phyloP scores from a whole-genome alignment of 2,888 invertebrate genomes.

The Folsomia manolachei region DNA sequence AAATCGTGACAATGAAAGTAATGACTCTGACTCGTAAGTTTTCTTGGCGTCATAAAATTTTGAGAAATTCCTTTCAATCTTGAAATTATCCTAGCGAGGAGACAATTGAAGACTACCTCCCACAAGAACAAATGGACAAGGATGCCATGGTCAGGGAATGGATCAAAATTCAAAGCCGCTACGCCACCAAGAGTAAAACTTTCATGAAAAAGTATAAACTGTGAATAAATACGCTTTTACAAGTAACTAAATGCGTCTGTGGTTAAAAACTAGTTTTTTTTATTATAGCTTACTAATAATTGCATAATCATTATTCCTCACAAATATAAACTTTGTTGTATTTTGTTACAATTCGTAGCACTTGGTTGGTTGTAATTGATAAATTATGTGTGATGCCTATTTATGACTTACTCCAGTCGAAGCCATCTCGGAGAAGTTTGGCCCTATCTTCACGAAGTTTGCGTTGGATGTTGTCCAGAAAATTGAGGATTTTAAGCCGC shows the following conservation, averaged over 20 bases:
- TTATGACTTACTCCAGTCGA: background rate
- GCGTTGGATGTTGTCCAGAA: background rate
- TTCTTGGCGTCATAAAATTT: background rate
- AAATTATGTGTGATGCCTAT: background rate
- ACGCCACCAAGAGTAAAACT: background rate
- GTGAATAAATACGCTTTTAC: background rate
- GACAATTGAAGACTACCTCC: background rate
- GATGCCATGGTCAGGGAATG: slow-evolving; percentile 6
- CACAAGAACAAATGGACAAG: slow-evolving; percentile 9
- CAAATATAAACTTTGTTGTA: background rate
- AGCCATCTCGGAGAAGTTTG: background rate
- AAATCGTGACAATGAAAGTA: background rate
- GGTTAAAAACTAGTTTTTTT: background rate
- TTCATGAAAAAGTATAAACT: background rate
- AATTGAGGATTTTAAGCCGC: background rate
- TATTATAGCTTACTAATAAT: background rate
- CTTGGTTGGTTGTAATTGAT: background rate
- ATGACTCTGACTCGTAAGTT: background rate
- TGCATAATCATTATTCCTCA: background rate
- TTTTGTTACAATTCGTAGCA: background rate
- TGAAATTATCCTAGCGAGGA: background rate
- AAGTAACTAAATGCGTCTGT: background rate
- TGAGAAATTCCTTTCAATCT: background rate
- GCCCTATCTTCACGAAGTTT: background rate
- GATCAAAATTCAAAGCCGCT: background rate